phyloP scores from a whole-genome alignment of 2,113 vertebrate genomes.

The Danio rerio region DNA sequence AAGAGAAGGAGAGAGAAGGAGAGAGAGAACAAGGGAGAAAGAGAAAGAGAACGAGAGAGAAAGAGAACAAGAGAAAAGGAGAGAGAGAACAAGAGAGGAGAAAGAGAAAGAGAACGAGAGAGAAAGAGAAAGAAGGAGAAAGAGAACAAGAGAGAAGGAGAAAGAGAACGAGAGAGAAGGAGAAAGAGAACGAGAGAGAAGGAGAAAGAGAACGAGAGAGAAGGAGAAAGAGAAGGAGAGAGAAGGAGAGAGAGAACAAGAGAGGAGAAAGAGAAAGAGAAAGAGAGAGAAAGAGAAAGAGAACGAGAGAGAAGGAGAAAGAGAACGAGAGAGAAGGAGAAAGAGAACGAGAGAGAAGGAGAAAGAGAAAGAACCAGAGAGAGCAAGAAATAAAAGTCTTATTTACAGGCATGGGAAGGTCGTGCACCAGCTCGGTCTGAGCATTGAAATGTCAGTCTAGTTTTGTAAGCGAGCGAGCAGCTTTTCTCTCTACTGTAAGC shows the following conservation, averaged over 20 bases:
- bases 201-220: slow-evolving; percentile 33
- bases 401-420: slow-evolving; percentile 62
- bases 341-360: slow-evolving; percentile 1
- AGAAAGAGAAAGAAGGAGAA: too few relatives aligned
- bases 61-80: too few relatives aligned
- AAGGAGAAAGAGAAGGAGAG: slow-evolving; percentile 28
- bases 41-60: not conserved
- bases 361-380: slow-evolving; percentile 42
- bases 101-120: too few relatives aligned
- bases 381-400: slow-evolving; percentile 38
- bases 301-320: too few relatives aligned
- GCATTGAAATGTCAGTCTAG: slow-evolving; percentile 53
- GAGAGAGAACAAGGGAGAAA: too few relatives aligned
- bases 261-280: too few relatives aligned
- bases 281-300: too few relatives aligned
- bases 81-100: slow-evolving; percentile 37
- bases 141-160: too few relatives aligned
- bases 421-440: slow-evolving; percentile 14
- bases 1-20: too few relatives aligned
- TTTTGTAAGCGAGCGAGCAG: slow-evolving; percentile 32
- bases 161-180: too few relatives aligned
- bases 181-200: not conserved
- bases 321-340: too few relatives aligned
- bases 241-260: too few relatives aligned
- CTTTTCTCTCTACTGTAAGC: slow-evolving; percentile 44